phyloP scores from a whole-genome alignment of 2,888 invertebrate genomes.

The Hyalella azteca region DNA sequence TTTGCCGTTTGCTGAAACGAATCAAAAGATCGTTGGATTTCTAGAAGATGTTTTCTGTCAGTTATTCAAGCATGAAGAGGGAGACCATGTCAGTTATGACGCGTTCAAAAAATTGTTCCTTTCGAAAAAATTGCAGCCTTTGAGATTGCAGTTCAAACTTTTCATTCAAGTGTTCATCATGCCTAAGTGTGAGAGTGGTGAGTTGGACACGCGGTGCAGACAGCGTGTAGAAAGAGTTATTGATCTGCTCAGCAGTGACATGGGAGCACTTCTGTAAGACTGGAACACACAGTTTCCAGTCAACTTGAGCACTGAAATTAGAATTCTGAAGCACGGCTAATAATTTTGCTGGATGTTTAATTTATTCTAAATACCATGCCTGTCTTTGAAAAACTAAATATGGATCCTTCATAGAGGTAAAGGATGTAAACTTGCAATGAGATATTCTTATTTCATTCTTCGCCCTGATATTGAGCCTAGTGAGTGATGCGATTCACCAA shows the following conservation, averaged over 20 bases:
- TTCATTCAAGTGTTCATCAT: conserved; percentile 26
- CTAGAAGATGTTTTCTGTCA: conserved; percentile 34
- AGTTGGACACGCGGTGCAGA: background rate
- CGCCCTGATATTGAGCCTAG: too few relatives aligned
- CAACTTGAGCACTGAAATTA: too few relatives aligned
- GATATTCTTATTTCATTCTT: too few relatives aligned
- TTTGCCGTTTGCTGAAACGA: conserved; percentile 47
- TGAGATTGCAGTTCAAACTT: background rate
- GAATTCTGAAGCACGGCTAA: too few relatives aligned
- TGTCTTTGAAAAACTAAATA: too few relatives aligned
- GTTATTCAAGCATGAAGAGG: conserved; percentile 4
- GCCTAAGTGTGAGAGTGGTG: conserved; percentile 15
- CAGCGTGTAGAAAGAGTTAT: background rate
- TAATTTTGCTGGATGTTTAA: too few relatives aligned
- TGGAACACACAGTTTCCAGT: too few relatives aligned
- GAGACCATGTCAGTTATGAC: background rate
- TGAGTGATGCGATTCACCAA: too few relatives aligned
- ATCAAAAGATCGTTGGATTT: conserved; percentile 40
- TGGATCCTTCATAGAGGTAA: too few relatives aligned
- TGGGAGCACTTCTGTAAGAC: background rate
- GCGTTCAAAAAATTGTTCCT: conserved; percentile 20
- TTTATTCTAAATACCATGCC: too few relatives aligned
- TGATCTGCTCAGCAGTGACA: background rate
- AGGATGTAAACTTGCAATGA: too few relatives aligned
- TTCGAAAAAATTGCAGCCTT: background rate